Evolutionary conservation across 2,797 vertebrate genomes (phyloP), one percentile per base, ranked within the genome.

Genomic region (Nyctibius grandis): DNA sequence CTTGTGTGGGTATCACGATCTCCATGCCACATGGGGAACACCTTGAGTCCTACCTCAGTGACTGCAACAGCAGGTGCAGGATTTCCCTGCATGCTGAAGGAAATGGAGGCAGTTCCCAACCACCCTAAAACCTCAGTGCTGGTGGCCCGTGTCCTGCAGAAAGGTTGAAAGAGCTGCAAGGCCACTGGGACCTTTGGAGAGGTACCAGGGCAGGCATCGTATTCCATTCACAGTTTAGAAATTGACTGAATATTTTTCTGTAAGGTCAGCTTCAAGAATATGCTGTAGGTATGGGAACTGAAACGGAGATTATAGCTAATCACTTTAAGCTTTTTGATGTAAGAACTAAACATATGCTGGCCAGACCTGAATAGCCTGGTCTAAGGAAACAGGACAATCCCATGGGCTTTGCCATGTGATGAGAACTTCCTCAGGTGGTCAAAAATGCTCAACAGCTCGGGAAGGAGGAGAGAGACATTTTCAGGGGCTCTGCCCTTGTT

Each of bases 21-120:
- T 82, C 54, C 33, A 7, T 50, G 69, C 33, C 34, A 50, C 28
- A 16, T 23, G 22, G 20, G 29, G 12, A 57, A 3, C 25, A 36
- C 10, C 29, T 47, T 1, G 0, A 44, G 9, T 47, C 11, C 36
- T 50, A 12, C 53, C 14, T 48, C 12, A 12, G 22, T 38, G n/a
- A 56, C 34, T 54, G 64, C 59, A 64, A 12, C 0, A 9, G 12
- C 0, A 0, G 36, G 56, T 9, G 11, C 23, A 63, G 33, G 40
- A 33, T 48, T 83, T 54, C 48, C 23, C 28, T 53, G 16, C 17
- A 44, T 40, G 40, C 44, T 59, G 64, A 26, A 33, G 25, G 53
- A 63, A 44, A 44, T 10, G 9, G 36, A 42, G 16, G 9, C 21
- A 48, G 14, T 54, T 84, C 54, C 48, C 60, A 84, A 50, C 9